Base-by-base conservation (phyloP, 1,140 invertebrate species). In the Meteorus sp. region DNA sequence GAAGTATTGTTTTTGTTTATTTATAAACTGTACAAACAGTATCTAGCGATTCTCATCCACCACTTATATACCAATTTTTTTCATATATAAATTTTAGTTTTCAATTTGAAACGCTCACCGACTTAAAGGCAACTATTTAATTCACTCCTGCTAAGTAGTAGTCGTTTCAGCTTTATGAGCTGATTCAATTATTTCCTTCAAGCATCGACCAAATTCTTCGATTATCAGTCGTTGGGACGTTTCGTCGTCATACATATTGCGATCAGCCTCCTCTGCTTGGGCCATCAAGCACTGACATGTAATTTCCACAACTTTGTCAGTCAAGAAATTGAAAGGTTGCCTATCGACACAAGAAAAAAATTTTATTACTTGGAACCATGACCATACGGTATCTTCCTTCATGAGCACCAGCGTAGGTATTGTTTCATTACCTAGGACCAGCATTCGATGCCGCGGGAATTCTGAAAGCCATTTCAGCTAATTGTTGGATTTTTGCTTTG, bases 281-380 rank as follows among this genome's bases (percentile, higher is more conserved):
- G 95, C 94, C 65, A 99, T 80, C 66, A 99, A 83, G 79, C 97
- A 98, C 67, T 95, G 91, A 71, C 93, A 93, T 1, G 96, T 97
- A 23, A 96, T 95, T 74, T 97, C 94, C 2, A 98, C 91, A 2
- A 99, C 94, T 75, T 96, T 94, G 27, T 89, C 85, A 2, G 93
- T 97, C 68, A 98, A 88, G 76, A 94, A 93, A 64, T 88, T 91
- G 73, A 89, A 93, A 20, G 94, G 89, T 78, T 92, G 87, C 65
- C 91, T 93, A 64, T 41, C 20, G 51, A 48, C 50, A 19, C 37
- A 1, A 11, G n/a, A 35, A 35, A 59, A 33, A n/a, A 27, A 41
- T 33, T 15, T 25, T 11, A 20, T n/a, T 7, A 39, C 4, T 39
- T n/a, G 5, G 3, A 7, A 5, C 8, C 13, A 5, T 39, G 37